Conservation (phyloP, 2,113 vertebrate species). For the Scomber colias region DNA sequence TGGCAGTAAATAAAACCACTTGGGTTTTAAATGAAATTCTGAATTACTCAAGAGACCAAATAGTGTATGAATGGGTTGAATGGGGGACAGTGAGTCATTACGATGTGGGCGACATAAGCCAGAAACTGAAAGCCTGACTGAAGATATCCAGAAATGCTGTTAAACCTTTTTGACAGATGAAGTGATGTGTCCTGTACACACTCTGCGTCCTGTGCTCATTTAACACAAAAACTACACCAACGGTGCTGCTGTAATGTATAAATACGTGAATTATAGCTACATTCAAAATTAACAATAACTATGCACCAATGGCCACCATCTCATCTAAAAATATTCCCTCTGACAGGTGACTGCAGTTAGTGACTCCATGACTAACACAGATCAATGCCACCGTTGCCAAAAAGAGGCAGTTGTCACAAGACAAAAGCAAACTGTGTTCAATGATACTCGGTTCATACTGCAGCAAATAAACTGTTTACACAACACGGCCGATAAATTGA, state of each 20-base stretch:
- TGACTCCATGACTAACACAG: too few species aligned
- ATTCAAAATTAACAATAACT: too few species aligned
- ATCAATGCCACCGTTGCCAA: too few species aligned
- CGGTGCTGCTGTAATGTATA: too few species aligned
- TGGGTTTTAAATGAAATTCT: conserved; percentile 2
- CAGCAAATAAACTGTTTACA: conserved; percentile 3
- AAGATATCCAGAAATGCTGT: background rate
- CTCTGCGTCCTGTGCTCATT: too few species aligned
- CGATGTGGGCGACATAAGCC: background rate
- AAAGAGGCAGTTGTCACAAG: background rate
- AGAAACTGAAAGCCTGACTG: background rate
- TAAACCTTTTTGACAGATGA: too few species aligned
- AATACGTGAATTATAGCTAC: too few species aligned
- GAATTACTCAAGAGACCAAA: conserved; percentile 3
- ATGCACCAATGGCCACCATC: too few species aligned
- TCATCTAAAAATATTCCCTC: too few species aligned
- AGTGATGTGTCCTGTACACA: too few species aligned
- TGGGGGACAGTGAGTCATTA: background rate
- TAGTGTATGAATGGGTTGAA: background rate
- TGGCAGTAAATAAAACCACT: conserved; percentile 9
- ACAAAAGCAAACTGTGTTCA: background rate
- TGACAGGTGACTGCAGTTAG: too few species aligned
- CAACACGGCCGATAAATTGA: background rate
- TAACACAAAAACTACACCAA: too few species aligned
- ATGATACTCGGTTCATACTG: background rate